Evolutionary conservation across 2,888 invertebrate genomes (phyloP), one percentile per base, ranked within the genome.

Genomic region (Machimus rusticus): DNA sequence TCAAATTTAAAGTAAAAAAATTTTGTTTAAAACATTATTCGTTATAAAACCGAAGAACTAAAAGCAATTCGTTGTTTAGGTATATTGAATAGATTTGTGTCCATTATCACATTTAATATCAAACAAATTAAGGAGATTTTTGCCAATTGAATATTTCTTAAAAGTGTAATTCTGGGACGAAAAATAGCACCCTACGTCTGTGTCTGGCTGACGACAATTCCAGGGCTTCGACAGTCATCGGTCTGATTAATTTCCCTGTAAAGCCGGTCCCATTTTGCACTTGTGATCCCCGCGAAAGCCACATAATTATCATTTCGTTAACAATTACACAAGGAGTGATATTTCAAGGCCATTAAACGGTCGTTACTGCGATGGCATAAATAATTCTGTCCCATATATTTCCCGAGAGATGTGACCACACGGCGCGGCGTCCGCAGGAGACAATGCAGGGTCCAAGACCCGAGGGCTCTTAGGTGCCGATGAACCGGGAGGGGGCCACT

Each of bases 381-480:
- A 79, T 79, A 79, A 79, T 79, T 23, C 31, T 51, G 23, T 55
- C 79, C 79, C 79, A 79, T 51, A 79, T 79, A 79, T 79, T 79
- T 79, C 23, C n/a, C 34, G 34, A 76, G 37, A 37, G 51, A 79
- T 51, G 79, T 51, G 14, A 79, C 79, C 79, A 34, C 51, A 79
- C 23, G 23, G 51, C 23, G 39, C 23, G 23, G 51, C 23, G 39
- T 51, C 16, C 51, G 46, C 31, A 31, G 31, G 4, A 46, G 79
- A 51, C 79, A 79, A 79, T 46, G 14, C 46, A 28, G 28, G 79
- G 79, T 51, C 79, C 9, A 31, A 46, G 79, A 8, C 19, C 23
- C 66, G 12, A 66, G 28, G n/a, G 66, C 66, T 66, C 28, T 28
- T 66, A 8, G 46, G 79, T 46, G 51, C 46, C 46, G 23, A 51